Conservation (phyloP, 2,888 invertebrate genomes). For the Camponotus fellah region DNA sequence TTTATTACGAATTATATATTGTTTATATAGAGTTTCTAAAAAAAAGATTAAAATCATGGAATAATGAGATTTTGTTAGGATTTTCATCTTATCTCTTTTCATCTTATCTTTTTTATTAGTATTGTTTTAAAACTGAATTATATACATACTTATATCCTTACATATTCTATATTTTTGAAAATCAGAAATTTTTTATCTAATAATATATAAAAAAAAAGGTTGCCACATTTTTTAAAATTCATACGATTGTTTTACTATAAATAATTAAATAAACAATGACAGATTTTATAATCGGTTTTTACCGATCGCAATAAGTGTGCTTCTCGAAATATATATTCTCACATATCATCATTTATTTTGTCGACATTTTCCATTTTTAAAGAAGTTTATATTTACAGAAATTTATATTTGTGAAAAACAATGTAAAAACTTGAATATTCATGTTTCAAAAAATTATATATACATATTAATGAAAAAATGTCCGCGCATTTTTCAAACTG, state of each 20-base stretch:
- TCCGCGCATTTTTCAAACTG: conserved; percentile 1
- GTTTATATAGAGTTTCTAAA: neutral
- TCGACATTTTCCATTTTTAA: conserved; percentile 26
- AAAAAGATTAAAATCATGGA: conserved; percentile 18
- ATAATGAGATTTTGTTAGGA: neutral
- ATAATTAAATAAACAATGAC: conserved; percentile 8
- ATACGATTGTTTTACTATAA: neutral
- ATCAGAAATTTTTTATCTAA: neutral
- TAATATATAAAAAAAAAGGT: neutral
- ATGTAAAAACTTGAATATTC: conserved; percentile 27
- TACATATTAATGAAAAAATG: conserved; percentile 17
- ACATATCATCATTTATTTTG: conserved; percentile 14
- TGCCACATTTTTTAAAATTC: neutral
- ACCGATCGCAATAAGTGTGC: neutral
- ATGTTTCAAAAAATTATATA: conserved; percentile 9
- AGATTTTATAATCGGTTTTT: neutral
- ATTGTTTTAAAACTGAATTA: neutral
- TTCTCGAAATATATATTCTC: neutral
- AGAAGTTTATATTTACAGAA: conserved; percentile 7
- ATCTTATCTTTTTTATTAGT: conserved; percentile 26
- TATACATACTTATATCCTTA: neutral
- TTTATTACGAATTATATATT: neutral
- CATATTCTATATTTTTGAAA: neutral
- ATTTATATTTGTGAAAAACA: conserved; percentile 27
- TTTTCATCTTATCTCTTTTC: neutral